phyloP scores from a whole-genome alignment of 2,113 vertebrate genomes.

The Peromyscus polionotus region DNA sequence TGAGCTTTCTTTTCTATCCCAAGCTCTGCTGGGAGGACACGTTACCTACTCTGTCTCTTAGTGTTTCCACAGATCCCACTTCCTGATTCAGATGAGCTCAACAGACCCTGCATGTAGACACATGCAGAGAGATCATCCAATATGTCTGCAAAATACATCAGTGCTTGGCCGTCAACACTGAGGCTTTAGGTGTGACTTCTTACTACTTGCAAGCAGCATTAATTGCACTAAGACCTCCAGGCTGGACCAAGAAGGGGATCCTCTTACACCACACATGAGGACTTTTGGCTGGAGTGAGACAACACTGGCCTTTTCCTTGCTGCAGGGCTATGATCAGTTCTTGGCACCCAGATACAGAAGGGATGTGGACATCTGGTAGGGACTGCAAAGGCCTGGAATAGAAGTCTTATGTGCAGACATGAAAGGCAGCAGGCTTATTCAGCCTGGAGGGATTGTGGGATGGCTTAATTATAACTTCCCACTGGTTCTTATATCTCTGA shows the following conservation, averaged over 20 bases:
- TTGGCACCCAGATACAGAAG: slow-evolving; percentile 54
- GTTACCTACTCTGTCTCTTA: not conserved
- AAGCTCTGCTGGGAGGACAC: not conserved
- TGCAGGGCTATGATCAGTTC: slow-evolving; percentile 42
- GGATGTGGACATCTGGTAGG: slow-evolving; percentile 62
- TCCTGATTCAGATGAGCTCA: slow-evolving; percentile 72
- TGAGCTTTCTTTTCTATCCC: not conserved
- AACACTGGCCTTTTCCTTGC: slow-evolving; percentile 36
- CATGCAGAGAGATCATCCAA: slow-evolving; percentile 46
- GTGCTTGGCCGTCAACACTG: slow-evolving; percentile 1
- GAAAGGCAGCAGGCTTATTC: slow-evolving; percentile 36
- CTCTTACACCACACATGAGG: slow-evolving; percentile 48
- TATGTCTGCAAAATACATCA: slow-evolving; percentile 59
- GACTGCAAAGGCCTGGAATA: slow-evolving; percentile 37
- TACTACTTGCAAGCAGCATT: slow-evolving; percentile 41
- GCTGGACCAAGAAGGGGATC: slow-evolving; percentile 37
- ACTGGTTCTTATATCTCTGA: not conserved
- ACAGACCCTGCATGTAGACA: slow-evolving; percentile 52
- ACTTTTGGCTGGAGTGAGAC: slow-evolving; percentile 1
- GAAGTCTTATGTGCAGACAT: slow-evolving; percentile 34
- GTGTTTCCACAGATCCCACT: slow-evolving; percentile 59
- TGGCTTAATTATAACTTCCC: slow-evolving; percentile 38
- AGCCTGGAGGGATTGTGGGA: not conserved
- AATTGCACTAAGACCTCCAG: slow-evolving; percentile 66
- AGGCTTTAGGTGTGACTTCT: slow-evolving; percentile 70